A percentile compares a stretch with the other conserved stretches of the same genome.
phyloP scores from a whole-genome alignment of 2,113 vertebrate species.

The Zeus faber region DNA sequence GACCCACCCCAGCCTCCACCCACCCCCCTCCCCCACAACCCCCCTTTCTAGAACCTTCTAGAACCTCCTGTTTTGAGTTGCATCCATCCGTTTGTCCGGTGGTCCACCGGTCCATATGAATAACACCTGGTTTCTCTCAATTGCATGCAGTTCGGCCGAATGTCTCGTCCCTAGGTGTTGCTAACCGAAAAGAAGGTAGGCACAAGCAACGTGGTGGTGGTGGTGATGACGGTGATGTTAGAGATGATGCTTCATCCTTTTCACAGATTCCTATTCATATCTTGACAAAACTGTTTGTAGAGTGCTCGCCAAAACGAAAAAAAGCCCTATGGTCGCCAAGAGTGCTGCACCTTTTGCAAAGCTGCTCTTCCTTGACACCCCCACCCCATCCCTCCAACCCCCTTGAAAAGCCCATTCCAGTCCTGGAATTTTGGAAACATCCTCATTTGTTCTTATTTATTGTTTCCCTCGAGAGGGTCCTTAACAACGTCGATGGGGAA shows the following conservation, averaged over 20 bases:
- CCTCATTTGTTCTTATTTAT: no score
- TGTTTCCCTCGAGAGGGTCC: no score
- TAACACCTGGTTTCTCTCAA: constrained; percentile 93
- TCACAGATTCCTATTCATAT: constrained; percentile 40
- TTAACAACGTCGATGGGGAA: no score
- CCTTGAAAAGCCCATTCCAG: constrained; percentile 30
- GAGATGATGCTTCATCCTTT: constrained; percentile 42
- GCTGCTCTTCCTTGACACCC: no score
- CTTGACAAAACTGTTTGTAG: constrained; percentile 23
- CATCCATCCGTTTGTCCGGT: constrained; percentile 61
- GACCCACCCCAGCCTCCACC: constrained; percentile 55
- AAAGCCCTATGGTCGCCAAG: constrained; percentile 16
- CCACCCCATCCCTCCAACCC: constrained; percentile 19
- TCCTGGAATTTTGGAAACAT: no score
- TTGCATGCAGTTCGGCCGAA: constrained; percentile 96
- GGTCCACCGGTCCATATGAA: constrained; percentile 82
- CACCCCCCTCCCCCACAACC: not conserved
- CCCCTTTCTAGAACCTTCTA: not conserved
- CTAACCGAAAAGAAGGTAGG: constrained; percentile 99
- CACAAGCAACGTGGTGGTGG: no score
- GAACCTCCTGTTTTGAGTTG: constrained; percentile 46
- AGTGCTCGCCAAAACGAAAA: constrained; percentile 9
- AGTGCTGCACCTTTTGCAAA: constrained; percentile 4
- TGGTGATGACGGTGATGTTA: no score
- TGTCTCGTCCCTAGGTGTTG: constrained; percentile 98